Evolutionary conservation across 2,888 invertebrate species (phyloP), one percentile per base, ranked within the genome.

Genomic region (Pogonocherus hispidulus): DNA sequence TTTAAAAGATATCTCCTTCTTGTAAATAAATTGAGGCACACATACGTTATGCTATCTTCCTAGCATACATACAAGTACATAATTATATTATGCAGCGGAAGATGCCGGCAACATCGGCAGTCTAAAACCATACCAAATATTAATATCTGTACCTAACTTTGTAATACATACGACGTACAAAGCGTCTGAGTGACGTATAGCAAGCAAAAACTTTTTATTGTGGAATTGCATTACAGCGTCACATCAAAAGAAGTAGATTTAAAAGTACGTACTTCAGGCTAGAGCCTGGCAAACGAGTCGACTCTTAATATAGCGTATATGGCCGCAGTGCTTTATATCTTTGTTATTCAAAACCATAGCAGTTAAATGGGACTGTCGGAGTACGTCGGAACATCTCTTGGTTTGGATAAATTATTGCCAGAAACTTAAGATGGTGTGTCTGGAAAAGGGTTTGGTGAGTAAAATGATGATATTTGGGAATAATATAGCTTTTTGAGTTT

Each of bases 191-290:
- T 57, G 57, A 46, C 57, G 41, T 57, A 52, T 22, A 16, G 22
- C 18, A 37, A 41, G 22, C n/a, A 37, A 51, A 65, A 56, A 52
- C 18, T 44, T 57, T 20, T 37, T 32, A 49, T 65, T 47, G 44
- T 65, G 14, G 27, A 57, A 65, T 55, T 23, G 57, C 46, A 57
- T 57, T 57, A 57, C 57, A 19, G 52, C 44, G 41, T 59, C 44
- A 65, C 57, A 65, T 65, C 57, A 57, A 57, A 65, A 65, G 51
- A 44, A 59, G 35, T 65, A 52, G 23, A 57, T 65, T 65, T 57
- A 57, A 51, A 65, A 57, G 57, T 57, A 52, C 49, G 65, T 44
- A 57, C 51, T 37, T 46, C 37, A 57, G 41, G 20, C 35, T 49
- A 57, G 65, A 57, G 65, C 35, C 56, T 57, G 56, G 64, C 56